Conservation (phyloP, 2,113 vertebrate species). For the Polypterus senegalus region DNA sequence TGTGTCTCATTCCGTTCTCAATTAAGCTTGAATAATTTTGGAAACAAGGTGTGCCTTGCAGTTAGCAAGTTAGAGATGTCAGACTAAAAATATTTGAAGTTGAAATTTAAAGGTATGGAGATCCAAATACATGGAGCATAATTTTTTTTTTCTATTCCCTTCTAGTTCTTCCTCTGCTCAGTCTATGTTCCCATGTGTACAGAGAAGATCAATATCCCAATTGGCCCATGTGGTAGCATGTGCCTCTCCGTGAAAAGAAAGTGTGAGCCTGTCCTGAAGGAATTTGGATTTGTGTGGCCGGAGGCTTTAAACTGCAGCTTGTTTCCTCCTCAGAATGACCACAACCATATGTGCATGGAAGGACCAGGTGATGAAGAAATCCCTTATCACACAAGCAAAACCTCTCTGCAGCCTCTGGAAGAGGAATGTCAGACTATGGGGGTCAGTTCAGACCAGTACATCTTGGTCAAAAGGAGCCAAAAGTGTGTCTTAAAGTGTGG, state of each 20-base stretch:
- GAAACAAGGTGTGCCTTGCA: background rate
- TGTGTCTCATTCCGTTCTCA: no score
- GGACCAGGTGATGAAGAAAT: slow-evolving; percentile 85
- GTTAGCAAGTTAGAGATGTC: background rate
- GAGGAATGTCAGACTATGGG: slow-evolving; percentile 80
- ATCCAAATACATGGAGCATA: background rate
- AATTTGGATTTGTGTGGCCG: slow-evolving; percentile 93
- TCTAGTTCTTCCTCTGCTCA: slow-evolving; percentile 92
- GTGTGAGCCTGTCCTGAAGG: slow-evolving; percentile 85
- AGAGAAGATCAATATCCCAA: slow-evolving; percentile 94
- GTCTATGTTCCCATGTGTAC: slow-evolving; percentile 98
- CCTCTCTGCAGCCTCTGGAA: slow-evolving; percentile 64
- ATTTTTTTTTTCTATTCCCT: slow-evolving; percentile 23
- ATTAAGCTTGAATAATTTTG: background rate
- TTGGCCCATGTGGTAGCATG: slow-evolving; percentile 94
- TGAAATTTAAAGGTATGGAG: background rate
- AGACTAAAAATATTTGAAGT: background rate
- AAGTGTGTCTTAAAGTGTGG: slow-evolving; percentile 86
- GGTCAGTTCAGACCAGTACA: slow-evolving; percentile 72
- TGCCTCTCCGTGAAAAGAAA: slow-evolving; percentile 87
- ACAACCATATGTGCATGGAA: slow-evolving; percentile 98
- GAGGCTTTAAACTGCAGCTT: slow-evolving; percentile 91
- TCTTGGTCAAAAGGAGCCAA: slow-evolving; percentile 86
- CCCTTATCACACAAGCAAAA: slow-evolving; percentile 60
- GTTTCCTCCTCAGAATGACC: slow-evolving; percentile 93